phyloP scores from a whole-genome alignment of 2,888 invertebrate species.

The Hipparchia sbordonii region DNA sequence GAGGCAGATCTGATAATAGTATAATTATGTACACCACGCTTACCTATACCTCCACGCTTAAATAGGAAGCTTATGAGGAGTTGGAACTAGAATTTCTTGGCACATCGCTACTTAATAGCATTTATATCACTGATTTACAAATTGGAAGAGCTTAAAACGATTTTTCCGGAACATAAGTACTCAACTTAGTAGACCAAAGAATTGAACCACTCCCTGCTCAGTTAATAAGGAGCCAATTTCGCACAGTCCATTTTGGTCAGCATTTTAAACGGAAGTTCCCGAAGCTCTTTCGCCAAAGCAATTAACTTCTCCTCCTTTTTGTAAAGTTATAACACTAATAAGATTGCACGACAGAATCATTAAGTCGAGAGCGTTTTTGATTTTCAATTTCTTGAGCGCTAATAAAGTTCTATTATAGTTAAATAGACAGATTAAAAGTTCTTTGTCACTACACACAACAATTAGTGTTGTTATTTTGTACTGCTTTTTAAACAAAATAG shows the following conservation, averaged over 20 bases:
- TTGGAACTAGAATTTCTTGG: not conserved
- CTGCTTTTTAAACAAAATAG: no score
- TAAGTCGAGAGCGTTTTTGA: conserved; percentile 38
- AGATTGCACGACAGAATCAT: conserved; percentile 39
- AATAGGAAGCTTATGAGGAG: no score
- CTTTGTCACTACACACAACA: no score
- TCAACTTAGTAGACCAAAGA: conserved; percentile 1
- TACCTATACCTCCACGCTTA: no score
- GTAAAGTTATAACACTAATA: conserved; percentile 36
- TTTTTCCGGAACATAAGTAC: not conserved
- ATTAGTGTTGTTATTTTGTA: no score
- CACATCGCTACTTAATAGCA: no score
- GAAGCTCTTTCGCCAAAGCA: conserved; percentile 31
- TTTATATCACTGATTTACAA: not conserved
- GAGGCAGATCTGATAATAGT: no score
- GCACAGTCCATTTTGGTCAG: conserved; percentile 31
- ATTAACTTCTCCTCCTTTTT: conserved; percentile 37
- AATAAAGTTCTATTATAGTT: not conserved
- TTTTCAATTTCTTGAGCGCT: conserved; percentile 19
- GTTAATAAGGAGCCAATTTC: conserved; percentile 22
- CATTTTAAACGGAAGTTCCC: conserved; percentile 31
- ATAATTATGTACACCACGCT: no score
- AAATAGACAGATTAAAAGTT: no score
- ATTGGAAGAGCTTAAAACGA: not conserved
- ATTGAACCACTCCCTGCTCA: not conserved